These are phyloP conservation scores for Octodonta nipae DNA, from an alignment of 2,888 invertebrate species.

Conservation along the genomic window DNA sequence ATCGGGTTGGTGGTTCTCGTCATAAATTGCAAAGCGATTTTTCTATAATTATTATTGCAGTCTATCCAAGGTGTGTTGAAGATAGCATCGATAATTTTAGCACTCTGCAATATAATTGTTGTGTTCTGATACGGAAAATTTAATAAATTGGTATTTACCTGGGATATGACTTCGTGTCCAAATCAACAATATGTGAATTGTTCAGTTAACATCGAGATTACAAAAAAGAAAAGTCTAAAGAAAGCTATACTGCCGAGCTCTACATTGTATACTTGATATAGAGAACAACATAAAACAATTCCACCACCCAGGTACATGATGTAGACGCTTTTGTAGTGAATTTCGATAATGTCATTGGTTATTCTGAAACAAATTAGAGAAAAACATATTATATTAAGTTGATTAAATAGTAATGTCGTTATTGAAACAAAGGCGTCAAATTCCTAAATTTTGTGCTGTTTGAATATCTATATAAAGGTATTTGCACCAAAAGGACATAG, in stretches of 20 bases:
- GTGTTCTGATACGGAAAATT: neutral
- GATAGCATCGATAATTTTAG: conserved; percentile 6
- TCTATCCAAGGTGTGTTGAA: conserved; percentile 11
- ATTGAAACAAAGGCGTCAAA: no score
- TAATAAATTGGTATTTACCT: conserved; percentile 4
- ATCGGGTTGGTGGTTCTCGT: conserved; percentile 6
- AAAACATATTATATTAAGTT: no score
- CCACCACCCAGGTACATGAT: neutral
- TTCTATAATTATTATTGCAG: conserved; percentile 9
- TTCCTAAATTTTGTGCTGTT: no score
- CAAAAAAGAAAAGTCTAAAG: neutral
- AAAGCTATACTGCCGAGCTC: neutral
- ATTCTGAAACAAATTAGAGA: neutral
- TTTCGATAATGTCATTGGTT: neutral
- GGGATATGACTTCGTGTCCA: conserved; percentile 9
- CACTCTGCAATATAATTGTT: conserved; percentile 8
- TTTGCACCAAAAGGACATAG: no score
- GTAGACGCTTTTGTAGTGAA: neutral
- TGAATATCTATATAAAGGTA: no score
- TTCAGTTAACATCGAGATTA: conserved; percentile 8
- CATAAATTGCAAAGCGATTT: conserved; percentile 8
- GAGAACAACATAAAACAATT: neutral
- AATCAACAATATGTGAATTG: conserved; percentile 11
- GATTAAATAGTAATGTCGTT: no score
- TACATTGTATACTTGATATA: conserved; percentile 1